A percentile compares a stretch with the other conserved stretches of the same genome.
phyloP scores from a whole-genome alignment of 2,113 vertebrate genomes.

The Drymodes brunneopygia region DNA sequence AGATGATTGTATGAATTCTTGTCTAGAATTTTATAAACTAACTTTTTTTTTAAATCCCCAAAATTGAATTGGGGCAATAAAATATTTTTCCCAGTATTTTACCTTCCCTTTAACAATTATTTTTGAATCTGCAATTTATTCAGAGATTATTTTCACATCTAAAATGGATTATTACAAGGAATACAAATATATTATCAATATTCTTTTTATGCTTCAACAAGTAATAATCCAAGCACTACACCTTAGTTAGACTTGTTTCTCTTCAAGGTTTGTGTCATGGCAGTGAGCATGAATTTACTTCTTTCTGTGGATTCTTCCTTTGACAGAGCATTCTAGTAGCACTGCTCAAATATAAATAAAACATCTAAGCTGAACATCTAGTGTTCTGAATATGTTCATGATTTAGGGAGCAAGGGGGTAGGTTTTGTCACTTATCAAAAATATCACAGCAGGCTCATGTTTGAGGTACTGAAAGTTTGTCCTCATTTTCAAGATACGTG shows the following conservation, averaged over 20 bases:
- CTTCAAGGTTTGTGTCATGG: neutral
- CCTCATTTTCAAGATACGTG: neutral
- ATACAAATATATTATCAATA: neutral
- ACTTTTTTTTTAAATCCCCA: neutral
- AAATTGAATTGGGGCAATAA: neutral
- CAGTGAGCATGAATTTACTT: neutral
- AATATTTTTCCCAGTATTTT: neutral
- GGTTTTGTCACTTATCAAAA: neutral
- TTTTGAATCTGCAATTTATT: neutral
- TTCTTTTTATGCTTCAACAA: neutral
- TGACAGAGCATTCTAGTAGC: neutral
- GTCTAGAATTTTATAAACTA: neutral
- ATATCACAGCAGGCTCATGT: neutral
- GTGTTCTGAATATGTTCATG: neutral
- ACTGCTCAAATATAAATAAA: neutral
- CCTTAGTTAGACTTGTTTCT: neutral
- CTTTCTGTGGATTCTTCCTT: neutral
- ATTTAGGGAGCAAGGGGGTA: neutral
- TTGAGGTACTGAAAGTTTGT: neutral
- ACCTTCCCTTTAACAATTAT: neutral
- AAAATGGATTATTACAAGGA: neutral
- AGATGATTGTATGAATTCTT: neutral
- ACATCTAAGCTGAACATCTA: neutral
- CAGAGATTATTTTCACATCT: neutral
- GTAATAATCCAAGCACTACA: neutral